Conservation (phyloP, 2,113 vertebrate species). For the Hemiprocne comata region DNA sequence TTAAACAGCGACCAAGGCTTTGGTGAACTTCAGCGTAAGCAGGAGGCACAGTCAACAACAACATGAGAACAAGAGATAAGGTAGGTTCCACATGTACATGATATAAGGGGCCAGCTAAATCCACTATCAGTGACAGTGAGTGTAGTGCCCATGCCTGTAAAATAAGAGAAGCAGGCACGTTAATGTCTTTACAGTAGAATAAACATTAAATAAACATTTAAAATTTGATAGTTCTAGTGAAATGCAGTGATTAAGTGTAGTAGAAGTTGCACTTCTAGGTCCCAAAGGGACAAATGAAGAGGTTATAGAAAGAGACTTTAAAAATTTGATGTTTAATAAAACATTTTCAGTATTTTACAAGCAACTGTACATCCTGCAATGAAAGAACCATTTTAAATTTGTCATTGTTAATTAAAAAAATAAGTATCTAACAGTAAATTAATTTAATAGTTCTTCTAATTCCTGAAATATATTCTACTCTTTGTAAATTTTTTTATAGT, state of each 20-base stretch:
- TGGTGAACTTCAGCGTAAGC: conserved; percentile 88
- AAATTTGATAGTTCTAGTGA: background rate
- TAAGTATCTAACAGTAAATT: background rate
- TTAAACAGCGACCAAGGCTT: conserved; percentile 85
- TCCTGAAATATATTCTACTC: background rate
- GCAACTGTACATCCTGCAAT: background rate
- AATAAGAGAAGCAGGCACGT: background rate
- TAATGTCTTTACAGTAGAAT: background rate
- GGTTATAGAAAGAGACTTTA: background rate
- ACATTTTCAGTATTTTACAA: background rate
- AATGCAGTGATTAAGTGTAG: background rate
- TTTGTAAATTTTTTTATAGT: background rate
- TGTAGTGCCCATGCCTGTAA: conserved; percentile 89
- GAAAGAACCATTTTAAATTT: background rate
- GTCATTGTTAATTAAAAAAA: background rate
- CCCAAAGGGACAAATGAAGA: background rate
- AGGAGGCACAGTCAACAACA: conserved; percentile 85
- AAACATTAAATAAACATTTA: background rate
- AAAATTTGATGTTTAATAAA: background rate
- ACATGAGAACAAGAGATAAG: conserved; percentile 83
- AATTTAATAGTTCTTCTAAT: background rate
- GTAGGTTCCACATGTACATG: conserved; percentile 84
- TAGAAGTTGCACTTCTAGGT: background rate
- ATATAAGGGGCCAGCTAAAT: conserved; percentile 86
- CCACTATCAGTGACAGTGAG: conserved; percentile 86